Conservation (phyloP, 1,140 invertebrate species). For the Frieseomelitta varia region DNA sequence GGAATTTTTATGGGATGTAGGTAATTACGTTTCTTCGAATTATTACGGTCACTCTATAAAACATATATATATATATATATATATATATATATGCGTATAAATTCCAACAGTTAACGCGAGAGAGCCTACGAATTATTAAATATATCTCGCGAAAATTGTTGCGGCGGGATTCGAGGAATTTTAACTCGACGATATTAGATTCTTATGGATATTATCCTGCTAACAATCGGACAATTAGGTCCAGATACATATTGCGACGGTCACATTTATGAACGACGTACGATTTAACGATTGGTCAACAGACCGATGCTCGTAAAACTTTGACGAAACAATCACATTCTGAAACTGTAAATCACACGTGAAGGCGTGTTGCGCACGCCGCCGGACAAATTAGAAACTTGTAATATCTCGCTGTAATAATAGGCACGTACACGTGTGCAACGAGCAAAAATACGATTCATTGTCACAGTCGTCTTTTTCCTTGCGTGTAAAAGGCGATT, state of each 20-base stretch:
- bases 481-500: background rate
- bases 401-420: conserved; percentile 10
- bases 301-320: background rate
- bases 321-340: conserved; percentile 12
- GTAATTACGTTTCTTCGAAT: background rate
- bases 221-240: background rate
- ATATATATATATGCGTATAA: background rate
- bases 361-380: background rate
- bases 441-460: background rate
- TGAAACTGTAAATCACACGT: conserved; percentile 1
- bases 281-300: background rate
- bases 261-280: background rate
- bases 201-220: background rate
- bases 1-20: background rate
- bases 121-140: background rate
- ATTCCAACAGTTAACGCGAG: background rate
- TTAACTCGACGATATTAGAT: background rate
- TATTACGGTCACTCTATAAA: background rate
- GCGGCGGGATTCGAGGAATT: background rate
- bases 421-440: background rate
- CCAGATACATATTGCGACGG: background rate
- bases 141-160: too few species aligned
- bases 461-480: conserved; percentile 4
- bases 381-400: background rate
- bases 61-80: too few species aligned